Percentiles rank a stretch among this genome's conserved stretches.
These are phyloP conservation scores for Solea senegalensis DNA, from an alignment of 2,113 vertebrate genomes.

Conservation along the genomic window DNA sequence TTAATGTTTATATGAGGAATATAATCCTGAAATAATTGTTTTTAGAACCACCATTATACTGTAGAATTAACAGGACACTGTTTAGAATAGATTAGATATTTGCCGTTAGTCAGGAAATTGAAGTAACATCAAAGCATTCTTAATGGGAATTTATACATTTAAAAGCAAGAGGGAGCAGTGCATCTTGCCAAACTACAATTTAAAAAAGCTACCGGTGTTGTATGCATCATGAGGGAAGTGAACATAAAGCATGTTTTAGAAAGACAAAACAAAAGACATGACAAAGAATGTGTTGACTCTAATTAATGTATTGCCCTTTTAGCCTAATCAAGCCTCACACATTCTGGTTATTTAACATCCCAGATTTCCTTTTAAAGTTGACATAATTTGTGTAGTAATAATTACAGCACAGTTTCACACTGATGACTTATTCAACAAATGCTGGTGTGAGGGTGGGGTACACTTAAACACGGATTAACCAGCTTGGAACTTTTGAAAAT, in stretches of 20 bases:
- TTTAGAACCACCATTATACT: background rate
- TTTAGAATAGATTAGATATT: constrained; percentile 22
- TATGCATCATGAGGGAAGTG: no score
- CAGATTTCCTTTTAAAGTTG: background rate
- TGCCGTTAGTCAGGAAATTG: background rate
- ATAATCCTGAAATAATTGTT: constrained; percentile 6
- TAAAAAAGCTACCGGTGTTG: background rate
- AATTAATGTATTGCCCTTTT: background rate
- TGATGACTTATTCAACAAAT: background rate
- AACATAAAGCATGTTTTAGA: no score
- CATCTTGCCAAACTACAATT: background rate
- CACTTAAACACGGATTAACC: constrained; percentile 39
- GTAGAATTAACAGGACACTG: background rate
- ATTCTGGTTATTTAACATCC: background rate
- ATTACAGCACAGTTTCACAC: background rate
- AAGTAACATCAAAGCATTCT: background rate
- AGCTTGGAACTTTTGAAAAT: constrained; percentile 61
- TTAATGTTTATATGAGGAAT: constrained; percentile 1
- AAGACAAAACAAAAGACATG: background rate
- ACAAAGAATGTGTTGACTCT: background rate
- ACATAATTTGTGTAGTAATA: background rate
- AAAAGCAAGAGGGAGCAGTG: constrained; percentile 9
- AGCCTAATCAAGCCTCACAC: no score
- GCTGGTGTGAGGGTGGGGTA: constrained; percentile 15
- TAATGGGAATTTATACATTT: background rate